Conservation (phyloP, 2,113 vertebrate genomes). For the Hemiscyllium ocellatum region DNA sequence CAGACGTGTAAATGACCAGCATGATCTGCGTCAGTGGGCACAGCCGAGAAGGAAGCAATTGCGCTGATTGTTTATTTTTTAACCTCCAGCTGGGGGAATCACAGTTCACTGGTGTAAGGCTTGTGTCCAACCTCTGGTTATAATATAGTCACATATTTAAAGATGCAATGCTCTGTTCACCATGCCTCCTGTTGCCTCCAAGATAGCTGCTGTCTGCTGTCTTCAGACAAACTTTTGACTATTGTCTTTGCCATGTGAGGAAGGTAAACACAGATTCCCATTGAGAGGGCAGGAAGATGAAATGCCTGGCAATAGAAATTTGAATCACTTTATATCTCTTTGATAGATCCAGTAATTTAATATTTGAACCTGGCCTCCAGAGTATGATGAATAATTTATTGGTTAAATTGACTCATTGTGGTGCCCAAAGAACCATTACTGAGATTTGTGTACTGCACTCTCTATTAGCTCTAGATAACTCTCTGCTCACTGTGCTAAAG, state of each 20-base stretch:
- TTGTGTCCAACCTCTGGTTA: not conserved
- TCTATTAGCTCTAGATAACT: not conserved
- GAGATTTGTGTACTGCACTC: not conserved
- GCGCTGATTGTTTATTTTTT: not conserved
- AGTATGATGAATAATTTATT: not conserved
- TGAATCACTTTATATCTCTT: not conserved
- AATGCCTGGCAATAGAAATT: not conserved
- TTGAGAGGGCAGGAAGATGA: not conserved
- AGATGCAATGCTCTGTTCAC: not conserved
- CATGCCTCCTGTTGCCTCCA: not conserved
- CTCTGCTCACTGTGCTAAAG: not conserved
- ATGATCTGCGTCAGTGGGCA: not conserved
- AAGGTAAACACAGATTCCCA: not conserved
- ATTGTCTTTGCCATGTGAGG: not conserved
- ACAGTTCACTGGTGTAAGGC: not conserved
- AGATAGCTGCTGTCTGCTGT: not conserved
- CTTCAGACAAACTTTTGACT: not conserved
- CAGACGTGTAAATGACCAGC: not conserved
- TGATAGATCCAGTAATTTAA: constrained; percentile 1
- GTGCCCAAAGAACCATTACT: not conserved
- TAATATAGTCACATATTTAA: not conserved
- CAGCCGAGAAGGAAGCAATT: not conserved
- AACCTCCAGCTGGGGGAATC: not conserved
- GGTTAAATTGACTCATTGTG: not conserved
- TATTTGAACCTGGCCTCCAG: not conserved